A percentile compares a stretch with the other conserved stretches of the same genome.
phyloP scores from a whole-genome alignment of 2,113 vertebrate genomes.

The Hoplias malabaricus region DNA sequence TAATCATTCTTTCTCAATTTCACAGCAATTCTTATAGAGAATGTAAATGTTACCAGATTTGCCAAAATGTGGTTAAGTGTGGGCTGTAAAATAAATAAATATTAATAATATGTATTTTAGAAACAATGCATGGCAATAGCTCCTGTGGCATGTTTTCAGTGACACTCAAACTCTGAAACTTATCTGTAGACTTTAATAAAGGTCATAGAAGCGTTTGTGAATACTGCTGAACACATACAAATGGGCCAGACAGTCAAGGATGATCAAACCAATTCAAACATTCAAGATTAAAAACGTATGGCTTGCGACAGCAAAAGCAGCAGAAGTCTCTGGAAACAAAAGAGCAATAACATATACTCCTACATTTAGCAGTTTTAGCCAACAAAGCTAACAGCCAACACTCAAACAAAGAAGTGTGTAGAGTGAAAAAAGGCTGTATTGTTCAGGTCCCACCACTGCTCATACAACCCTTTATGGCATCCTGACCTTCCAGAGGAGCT shows the following conservation, averaged over 20 bases:
- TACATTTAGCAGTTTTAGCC: neutral
- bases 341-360: neutral
- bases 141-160: neutral
- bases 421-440: neutral
- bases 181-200: neutral
- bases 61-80: too few relatives aligned
- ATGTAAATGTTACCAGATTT: too few relatives aligned
- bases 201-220: neutral
- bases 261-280: neutral
- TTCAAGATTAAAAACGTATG: neutral
- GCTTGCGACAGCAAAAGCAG: neutral
- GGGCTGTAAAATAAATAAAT: too few relatives aligned
- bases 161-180: neutral
- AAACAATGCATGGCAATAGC: neutral
- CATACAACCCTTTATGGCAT: conserved; percentile 7
- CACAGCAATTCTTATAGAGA: too few relatives aligned
- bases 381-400: neutral
- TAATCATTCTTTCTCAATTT: too few relatives aligned
- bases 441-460: conserved; percentile 5
- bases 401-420: neutral
- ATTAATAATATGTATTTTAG: too few relatives aligned
- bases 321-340: neutral
- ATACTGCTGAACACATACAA: neutral
- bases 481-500: conserved; percentile 40
- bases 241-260: neutral